Base-by-base conservation (phyloP, 2,797 vertebrate genomes). In the Chloroceryle inda region DNA sequence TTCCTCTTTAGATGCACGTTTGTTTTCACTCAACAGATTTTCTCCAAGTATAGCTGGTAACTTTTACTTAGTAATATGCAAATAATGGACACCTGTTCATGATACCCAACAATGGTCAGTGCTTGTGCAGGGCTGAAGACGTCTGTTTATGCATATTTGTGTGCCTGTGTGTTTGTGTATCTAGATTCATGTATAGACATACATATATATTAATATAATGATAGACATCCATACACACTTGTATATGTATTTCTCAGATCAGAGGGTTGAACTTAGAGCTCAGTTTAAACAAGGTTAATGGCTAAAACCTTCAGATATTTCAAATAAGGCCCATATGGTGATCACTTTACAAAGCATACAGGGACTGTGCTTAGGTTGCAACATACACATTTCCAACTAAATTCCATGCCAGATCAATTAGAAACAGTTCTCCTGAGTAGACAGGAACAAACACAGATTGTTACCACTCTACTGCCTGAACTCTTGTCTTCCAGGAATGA, bases 321-420 rank as follows among this genome's bases (percentile, higher is more conserved):
- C 95, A 97, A 97, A 98, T 97, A 97, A 98, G 97, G 95, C 93
- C 97, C 97, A 96, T 97, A 95, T 97, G 98, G 97, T 97, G 98
- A 98, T 98, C 98, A 93, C 96, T 97, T 98, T 98, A 97, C 97
- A 97, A 97, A 98, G 97, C 95, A 96, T 88, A 97, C 95, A 97
- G 97, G 94, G 96, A 89, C 97, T 96, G 96, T 61, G 85, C 98
- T 98, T 98, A 74, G 90, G 93, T 97, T 98, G 97, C 98, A 97
- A 97, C 97, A 89, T 96, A 98, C 94, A 96, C 97, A 97, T 98
- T 97, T 96, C 96, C 96, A 96, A 67, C 95, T 97, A 97, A 98
- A 98, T 97, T 98, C 98, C 98, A 97, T 98, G 98, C 98, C 98
- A 98, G 98, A 98, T 98, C 97, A 98, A 98, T 98, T 98, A 98